A percentile compares a stretch with the other conserved stretches of the same genome.
phyloP scores from a whole-genome alignment of 2,888 invertebrate species.

The Tetropium fuscum region DNA sequence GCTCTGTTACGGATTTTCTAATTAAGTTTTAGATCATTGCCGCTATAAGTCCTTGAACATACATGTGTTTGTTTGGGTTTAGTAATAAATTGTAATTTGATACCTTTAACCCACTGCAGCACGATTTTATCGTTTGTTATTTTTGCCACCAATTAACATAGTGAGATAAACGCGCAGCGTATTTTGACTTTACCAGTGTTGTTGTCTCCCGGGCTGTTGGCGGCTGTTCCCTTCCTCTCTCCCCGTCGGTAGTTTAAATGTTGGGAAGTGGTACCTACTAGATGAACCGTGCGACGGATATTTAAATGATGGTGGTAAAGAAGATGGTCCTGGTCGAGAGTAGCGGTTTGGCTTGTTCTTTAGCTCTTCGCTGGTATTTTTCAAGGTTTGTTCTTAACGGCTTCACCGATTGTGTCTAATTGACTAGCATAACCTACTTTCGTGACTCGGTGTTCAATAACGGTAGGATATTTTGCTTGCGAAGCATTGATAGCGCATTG shows the following conservation, averaged over 20 bases:
- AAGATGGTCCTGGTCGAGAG: constrained; percentile 5
- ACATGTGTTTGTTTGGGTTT: constrained; percentile 3
- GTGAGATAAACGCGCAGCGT: constrained; percentile 3
- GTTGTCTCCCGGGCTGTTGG: constrained; percentile 6
- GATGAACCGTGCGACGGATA: background rate
- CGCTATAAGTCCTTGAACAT: background rate
- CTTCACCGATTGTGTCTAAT: constrained; percentile 20
- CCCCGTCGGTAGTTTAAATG: constrained; percentile 30
- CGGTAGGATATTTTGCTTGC: constrained; percentile 25
- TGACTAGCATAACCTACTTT: constrained; percentile 14
- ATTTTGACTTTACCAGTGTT: constrained; percentile 3
- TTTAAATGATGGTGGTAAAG: background rate
- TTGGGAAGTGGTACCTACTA: constrained; percentile 1
- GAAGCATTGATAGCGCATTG: constrained; percentile 17
- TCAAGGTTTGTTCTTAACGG: constrained; percentile 19
- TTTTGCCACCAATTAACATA: constrained; percentile 24
- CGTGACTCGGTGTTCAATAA: constrained; percentile 13
- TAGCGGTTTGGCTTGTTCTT: constrained; percentile 6
- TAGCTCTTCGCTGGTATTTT: constrained; percentile 23
- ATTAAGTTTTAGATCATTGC: background rate
- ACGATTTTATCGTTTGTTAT: constrained; percentile 22
- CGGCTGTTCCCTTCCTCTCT: background rate
- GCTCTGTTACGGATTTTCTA: background rate
- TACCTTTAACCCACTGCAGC: constrained; percentile 23
- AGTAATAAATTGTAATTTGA: constrained; percentile 10